Conservation (phyloP, 2,113 vertebrate species). For the Salminus brasiliensis region DNA sequence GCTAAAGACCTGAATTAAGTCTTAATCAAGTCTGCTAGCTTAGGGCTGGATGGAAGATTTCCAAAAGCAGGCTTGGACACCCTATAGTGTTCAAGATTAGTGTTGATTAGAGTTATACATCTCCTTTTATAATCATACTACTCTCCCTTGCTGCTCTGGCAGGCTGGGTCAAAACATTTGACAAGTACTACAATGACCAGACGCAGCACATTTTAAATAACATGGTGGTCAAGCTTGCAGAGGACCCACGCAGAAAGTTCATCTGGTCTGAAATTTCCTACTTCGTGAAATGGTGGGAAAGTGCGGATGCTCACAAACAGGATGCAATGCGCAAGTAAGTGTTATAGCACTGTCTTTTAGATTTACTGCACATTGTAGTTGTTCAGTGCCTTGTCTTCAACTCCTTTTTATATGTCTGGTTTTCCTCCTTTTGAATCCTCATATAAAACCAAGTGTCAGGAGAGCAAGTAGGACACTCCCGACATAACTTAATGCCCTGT, state of each 20-base stretch:
- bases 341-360: no score
- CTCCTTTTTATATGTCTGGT: not conserved
- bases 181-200: slow-evolving; percentile 97
- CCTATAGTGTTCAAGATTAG: no score
- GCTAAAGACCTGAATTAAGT: not conserved
- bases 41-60: not conserved
- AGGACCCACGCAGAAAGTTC: slow-evolving; percentile 92
- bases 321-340: slow-evolving; percentile 88
- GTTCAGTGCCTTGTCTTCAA: no score
- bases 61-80: not conserved
- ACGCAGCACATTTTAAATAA: slow-evolving; percentile 97
- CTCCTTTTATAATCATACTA: not conserved
- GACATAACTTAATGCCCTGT: slow-evolving; percentile 3
- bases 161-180: slow-evolving; percentile 99
- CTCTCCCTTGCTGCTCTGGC: slow-evolving; percentile 34
- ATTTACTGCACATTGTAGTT: no score
- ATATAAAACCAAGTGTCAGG: not conserved
- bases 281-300: slow-evolving; percentile 98
- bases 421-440: not conserved
- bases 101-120: no score
- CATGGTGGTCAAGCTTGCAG: slow-evolving; percentile 93
- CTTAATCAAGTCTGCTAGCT: not conserved
- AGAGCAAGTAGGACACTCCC: not conserved
- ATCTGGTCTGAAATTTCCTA: slow-evolving; percentile 98
- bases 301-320: slow-evolving; percentile 83